These are phyloP conservation scores for Sprattus sprattus DNA, from an alignment of 2,113 vertebrate genomes.

Conservation along the genomic window DNA sequence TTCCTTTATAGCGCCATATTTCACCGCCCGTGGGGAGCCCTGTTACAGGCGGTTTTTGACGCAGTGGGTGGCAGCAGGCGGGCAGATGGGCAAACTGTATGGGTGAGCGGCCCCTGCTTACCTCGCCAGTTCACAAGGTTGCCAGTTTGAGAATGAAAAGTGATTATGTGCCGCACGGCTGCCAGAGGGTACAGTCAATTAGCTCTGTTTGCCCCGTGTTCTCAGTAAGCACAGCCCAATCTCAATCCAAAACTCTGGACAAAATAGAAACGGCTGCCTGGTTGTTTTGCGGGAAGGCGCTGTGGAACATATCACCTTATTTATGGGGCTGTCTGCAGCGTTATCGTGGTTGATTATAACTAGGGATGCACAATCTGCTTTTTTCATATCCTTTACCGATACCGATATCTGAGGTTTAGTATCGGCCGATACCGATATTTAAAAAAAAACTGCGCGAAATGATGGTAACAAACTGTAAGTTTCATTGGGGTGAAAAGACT, in stretches of 20 bases:
- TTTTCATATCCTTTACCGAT: no score
- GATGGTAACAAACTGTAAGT: no score
- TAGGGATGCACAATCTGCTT: no score
- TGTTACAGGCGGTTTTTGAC: slow-evolving; percentile 59
- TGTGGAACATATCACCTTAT: background rate
- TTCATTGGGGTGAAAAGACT: no score
- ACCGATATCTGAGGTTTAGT: no score
- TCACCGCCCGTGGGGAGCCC: slow-evolving; percentile 51
- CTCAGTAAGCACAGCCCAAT: background rate
- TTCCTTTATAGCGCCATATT: slow-evolving; percentile 63
- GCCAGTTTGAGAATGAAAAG: background rate
- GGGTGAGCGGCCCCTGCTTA: background rate
- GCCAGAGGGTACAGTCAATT: slow-evolving; percentile 17
- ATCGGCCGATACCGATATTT: no score
- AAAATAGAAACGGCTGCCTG: background rate
- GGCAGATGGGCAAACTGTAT: slow-evolving; percentile 14
- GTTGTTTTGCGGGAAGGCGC: background rate
- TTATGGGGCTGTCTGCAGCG: background rate
- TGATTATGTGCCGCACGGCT: background rate
- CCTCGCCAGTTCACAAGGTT: background rate
- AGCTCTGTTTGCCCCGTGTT: background rate
- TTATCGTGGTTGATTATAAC: slow-evolving; percentile 7
- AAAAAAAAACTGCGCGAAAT: no score
- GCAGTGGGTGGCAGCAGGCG: slow-evolving; percentile 29
- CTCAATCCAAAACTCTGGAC: background rate